Evolutionary conservation across 2,888 invertebrate genomes (phyloP).

Genomic region (Trichogramma dendrolimi): DNA sequence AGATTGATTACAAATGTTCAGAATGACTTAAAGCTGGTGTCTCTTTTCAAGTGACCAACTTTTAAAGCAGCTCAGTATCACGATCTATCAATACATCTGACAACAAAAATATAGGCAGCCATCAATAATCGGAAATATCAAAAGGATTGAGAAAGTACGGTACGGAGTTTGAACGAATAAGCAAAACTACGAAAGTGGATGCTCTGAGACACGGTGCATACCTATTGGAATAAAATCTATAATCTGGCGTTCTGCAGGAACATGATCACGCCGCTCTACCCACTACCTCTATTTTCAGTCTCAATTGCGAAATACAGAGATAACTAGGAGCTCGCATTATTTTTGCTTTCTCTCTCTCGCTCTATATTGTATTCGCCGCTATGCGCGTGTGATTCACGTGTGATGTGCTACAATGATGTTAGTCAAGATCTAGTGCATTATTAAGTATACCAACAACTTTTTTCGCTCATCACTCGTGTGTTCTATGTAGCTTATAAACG

Average conservation of each 20-base stretch:
- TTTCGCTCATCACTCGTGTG: too few species aligned
- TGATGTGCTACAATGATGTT: constrained; percentile 40
- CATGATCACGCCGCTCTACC: constrained; percentile 48
- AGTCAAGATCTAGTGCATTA: neutral
- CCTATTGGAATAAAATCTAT: constrained; percentile 41
- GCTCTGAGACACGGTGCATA: constrained; percentile 49
- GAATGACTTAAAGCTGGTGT: too few species aligned
- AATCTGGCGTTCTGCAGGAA: constrained; percentile 49
- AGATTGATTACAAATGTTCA: too few species aligned
- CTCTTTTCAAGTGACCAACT: too few species aligned
- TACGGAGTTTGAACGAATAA: too few species aligned
- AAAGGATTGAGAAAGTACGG: too few species aligned
- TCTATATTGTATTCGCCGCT: constrained; percentile 32
- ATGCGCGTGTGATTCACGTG: constrained; percentile 47
- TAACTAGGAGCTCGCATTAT: constrained; percentile 43
- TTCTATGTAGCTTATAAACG: too few species aligned
- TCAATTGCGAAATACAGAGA: constrained; percentile 33
- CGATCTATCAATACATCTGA: too few species aligned
- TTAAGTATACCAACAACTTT: too few species aligned
- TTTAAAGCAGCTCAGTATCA: too few species aligned
- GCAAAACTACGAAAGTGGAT: constrained; percentile 41
- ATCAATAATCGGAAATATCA: too few species aligned
- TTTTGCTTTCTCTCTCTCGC: constrained; percentile 31
- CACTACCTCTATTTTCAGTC: constrained; percentile 48
- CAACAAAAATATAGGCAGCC: too few species aligned